Evolutionary conservation across 2,113 vertebrate genomes (phyloP).

Genomic region (Bubo bubo): DNA sequence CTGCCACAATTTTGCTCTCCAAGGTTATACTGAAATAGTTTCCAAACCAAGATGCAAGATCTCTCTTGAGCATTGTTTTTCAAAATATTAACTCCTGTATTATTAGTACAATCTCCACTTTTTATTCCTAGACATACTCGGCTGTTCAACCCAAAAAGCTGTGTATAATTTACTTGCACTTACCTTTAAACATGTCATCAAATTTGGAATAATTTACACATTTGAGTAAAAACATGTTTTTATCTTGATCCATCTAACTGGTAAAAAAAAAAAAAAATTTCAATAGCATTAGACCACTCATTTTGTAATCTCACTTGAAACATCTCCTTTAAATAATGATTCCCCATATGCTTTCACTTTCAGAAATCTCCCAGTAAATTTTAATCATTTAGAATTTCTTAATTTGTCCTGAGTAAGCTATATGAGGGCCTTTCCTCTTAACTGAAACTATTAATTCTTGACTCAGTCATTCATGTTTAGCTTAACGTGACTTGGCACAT

Average conservation of each 20-base stretch:
- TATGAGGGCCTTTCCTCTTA: background rate
- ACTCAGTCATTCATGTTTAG: background rate
- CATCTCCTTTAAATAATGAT: background rate
- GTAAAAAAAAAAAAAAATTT: background rate
- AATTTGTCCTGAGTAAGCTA: background rate
- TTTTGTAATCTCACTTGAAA: background rate
- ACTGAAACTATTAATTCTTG: background rate
- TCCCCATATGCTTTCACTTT: background rate
- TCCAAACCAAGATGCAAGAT: background rate
- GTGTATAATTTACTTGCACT: background rate
- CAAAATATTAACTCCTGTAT: background rate
- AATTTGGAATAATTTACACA: background rate
- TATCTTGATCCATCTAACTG: background rate
- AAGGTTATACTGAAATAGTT: background rate
- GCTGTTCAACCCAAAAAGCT: background rate
- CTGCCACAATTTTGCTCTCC: background rate
- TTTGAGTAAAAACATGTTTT: background rate
- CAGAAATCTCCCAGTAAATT: background rate
- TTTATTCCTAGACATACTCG: background rate
- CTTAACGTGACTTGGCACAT: background rate
- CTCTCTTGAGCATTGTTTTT: background rate
- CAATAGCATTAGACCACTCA: background rate
- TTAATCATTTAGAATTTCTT: background rate
- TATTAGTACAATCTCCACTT: background rate
- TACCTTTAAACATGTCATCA: background rate